Conservation (phyloP, 2,888 invertebrate genomes). For the Cantharis rufa region DNA sequence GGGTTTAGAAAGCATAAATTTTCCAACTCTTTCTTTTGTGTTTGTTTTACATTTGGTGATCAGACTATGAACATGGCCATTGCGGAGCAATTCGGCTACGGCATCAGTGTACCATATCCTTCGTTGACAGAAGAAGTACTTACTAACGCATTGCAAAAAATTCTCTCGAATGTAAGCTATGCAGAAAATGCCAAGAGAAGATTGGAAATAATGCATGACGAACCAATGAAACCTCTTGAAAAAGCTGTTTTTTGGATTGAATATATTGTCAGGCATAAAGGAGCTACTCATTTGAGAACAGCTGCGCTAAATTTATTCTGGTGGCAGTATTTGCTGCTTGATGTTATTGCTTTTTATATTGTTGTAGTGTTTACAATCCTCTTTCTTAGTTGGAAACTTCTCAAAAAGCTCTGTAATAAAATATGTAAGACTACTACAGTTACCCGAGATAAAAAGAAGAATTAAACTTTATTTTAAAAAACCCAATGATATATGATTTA, state of each 20-base stretch:
- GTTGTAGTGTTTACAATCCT: too few species aligned
- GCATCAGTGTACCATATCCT: conserved; percentile 47
- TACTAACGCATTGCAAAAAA: conserved; percentile 37
- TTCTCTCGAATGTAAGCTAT: conserved; percentile 45
- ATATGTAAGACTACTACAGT: too few species aligned
- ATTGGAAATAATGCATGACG: conserved; percentile 42
- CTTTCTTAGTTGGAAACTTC: too few species aligned
- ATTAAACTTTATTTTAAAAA: too few species aligned
- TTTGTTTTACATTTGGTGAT: conserved; percentile 58
- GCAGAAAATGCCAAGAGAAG: conserved; percentile 36
- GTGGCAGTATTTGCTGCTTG: conserved; percentile 43
- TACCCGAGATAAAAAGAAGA: too few species aligned
- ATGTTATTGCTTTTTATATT: conserved; percentile 32
- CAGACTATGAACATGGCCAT: conserved; percentile 58
- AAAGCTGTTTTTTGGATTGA: conserved; percentile 45
- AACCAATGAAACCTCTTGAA: conserved; percentile 42
- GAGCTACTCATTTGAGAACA: conserved; percentile 44
- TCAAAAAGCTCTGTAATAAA: too few species aligned
- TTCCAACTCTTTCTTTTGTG: too few species aligned
- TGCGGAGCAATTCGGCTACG: conserved; percentile 54
- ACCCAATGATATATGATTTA: too few species aligned
- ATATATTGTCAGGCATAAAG: conserved; percentile 43
- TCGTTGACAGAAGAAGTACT: conserved; percentile 48
- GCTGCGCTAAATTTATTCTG: conserved; percentile 38
- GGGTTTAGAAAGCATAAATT: too few species aligned